These are phyloP conservation scores for Heteractis magnifica DNA, from an alignment of 92 coral and sea anemone species.

Conservation along the genomic window DNA sequence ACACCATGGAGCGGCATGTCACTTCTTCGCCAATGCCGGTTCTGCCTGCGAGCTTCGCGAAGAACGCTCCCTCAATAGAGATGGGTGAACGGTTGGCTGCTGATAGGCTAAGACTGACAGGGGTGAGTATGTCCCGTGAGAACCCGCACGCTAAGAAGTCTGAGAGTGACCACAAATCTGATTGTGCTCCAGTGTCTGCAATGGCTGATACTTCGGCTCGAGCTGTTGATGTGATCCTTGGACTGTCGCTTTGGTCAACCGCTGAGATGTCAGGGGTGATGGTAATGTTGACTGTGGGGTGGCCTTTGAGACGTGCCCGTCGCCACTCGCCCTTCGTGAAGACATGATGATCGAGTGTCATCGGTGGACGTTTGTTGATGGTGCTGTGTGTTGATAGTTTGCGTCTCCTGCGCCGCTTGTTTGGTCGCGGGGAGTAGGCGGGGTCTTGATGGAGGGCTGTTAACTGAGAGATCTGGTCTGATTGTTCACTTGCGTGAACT, in stretches of 20 bases:
- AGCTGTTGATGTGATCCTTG: neutral
- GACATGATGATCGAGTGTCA: conserved; percentile 20
- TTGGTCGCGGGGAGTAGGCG: neutral
- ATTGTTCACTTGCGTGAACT: conserved; percentile 21
- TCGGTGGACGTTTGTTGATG: neutral
- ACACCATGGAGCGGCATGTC: too few relatives aligned
- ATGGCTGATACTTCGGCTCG: conserved; percentile 7
- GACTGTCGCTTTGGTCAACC: neutral
- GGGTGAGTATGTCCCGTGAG: conserved; percentile 9
- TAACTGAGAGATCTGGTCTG: conserved; percentile 45
- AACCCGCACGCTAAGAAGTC: conserved; percentile 20
- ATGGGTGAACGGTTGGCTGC: conserved; percentile 33
- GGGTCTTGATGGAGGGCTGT: conserved; percentile 20
- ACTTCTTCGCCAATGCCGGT: too few relatives aligned
- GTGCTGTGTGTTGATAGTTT: conserved; percentile 1
- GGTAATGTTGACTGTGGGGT: conserved; percentile 9
- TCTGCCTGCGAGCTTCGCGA: too few relatives aligned
- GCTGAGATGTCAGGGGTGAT: neutral
- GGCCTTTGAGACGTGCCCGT: conserved; percentile 11
- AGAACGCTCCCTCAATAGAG: too few relatives aligned
- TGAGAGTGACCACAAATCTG: conserved; percentile 13
- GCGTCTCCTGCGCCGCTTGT: neutral
- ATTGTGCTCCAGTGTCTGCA: conserved; percentile 31
- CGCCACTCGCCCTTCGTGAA: conserved; percentile 63
- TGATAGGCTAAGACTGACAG: conserved; percentile 23